Base-by-base conservation (phyloP, 2,888 invertebrate species). In the Megaustenia siamemsis region DNA sequence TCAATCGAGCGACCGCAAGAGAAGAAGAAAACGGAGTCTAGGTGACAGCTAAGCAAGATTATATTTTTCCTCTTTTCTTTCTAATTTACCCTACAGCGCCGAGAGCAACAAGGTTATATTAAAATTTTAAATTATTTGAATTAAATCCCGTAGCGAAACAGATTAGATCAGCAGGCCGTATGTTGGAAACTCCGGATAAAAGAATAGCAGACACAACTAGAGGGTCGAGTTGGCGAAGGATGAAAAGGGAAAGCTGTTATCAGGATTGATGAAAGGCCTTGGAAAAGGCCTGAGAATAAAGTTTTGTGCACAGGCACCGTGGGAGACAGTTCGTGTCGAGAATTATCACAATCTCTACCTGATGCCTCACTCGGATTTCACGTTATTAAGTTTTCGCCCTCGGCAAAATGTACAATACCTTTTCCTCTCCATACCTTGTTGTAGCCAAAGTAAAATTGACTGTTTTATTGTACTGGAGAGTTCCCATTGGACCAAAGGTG, bases 331-430 rank as follows among this genome's bases (percentile, higher is more conserved):
- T 15, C 18, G 40, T 28, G n/a, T 38, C 0, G 6, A n/a, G 3
- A 40, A 73, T 40, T 40, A 68, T 18, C n/a, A 68, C 15, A 18
- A 28, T 76, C 49, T 45, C 45, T 53, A 76, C 53, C 76, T 76
- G 76, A 32, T 53, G 24, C 71, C 43, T 2, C 4, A 38, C 43
- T 71, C 71, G 40, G 71, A 38, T 71, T 32, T 71, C 71, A 10
- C 18, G 32, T 71, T 15, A 71, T 71, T 71, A 71, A 15, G 21
- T 35, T 71, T 38, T 71, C 71, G 5, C 71, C 5, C 71, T 21
- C 24, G 71, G 40, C 32, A 8, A 4, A 60, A 35, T n/a, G 77
- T 35, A 56, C 53, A 56, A 56, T 53, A 76, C 35, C 38, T 18
- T 32, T 8, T 35, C 35, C 35, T 35, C 43, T 21, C 12, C 32